These are phyloP conservation scores for Antheraea assamensis DNA, from an alignment of 2,888 invertebrate species.

Conservation along the genomic window DNA sequence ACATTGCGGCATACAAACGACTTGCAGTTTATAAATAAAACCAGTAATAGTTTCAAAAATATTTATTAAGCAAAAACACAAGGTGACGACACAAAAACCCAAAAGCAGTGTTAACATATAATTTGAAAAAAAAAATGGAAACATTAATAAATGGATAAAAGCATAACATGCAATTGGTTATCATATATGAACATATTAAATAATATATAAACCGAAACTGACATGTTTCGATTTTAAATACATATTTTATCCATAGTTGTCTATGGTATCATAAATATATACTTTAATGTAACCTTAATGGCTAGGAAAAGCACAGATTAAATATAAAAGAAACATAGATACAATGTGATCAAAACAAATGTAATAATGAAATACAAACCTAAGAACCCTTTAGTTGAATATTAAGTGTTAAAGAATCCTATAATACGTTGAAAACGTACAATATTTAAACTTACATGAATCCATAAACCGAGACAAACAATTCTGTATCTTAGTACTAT, in stretches of 20 bases:
- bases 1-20: not conserved
- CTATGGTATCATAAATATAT: not conserved
- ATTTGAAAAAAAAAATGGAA: not conserved
- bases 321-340: too few relatives aligned
- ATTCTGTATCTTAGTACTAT: not conserved
- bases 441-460: not conserved
- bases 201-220: not conserved
- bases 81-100: constrained; percentile 43
- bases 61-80: constrained; percentile 52
- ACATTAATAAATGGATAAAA: not conserved
- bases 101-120: constrained; percentile 36
- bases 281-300: not conserved
- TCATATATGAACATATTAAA: not conserved
- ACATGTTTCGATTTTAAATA: not conserved
- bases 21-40: constrained; percentile 27
- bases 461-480: not conserved
- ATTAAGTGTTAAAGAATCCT: not conserved
- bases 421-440: not conserved
- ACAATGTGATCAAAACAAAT: not conserved
- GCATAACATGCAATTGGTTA: constrained; percentile 13
- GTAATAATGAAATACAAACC: not conserved
- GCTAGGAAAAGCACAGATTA: too few relatives aligned
- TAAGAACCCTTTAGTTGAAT: not conserved
- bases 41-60: constrained; percentile 38
- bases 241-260: not conserved